Evolutionary conservation across 2,797 vertebrate genomes (phyloP), one percentile per base, ranked within the genome.

Genomic region (Enteromius afrohamiltoni): DNA sequence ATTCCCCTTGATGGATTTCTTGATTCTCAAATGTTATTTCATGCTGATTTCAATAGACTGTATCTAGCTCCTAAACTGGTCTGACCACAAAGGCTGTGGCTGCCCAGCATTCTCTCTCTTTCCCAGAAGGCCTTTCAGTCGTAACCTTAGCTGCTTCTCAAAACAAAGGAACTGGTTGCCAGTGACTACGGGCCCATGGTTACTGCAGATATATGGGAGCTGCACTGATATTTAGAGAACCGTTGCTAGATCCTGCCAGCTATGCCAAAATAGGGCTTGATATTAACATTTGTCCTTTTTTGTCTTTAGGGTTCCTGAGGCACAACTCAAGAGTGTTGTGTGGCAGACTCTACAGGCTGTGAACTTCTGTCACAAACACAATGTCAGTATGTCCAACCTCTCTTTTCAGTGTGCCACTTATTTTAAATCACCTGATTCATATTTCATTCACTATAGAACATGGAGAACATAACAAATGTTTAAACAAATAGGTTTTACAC

Each of bases 311-410:
- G 94, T 97, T 6, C 97, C 97, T 0, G 97, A 98, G 88, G 92
- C 94, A 79, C 96, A 97, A 16, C 95, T 98, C 91, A 99, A 96
- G 88, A 98, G 95, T 86, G 98, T 99, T 58, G 95, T 94, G 58
- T 99, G 97, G 97, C 98, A 99, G 88, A 99, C 96, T 0, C 93
- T 99, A 47, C 97, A 99, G 89, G 98, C 97, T 1, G 96, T 99
- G n/a, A 97, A 97, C 93, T 99, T 99, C 91, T 99, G 98, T 90
- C 98, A 99, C 88, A 97, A 96, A 85, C 97, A 98, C 92, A 97
- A 94, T 1, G 95, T 95, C 65, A 91, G 94, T 93, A 84, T 55
- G 3, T 74, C 8, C 3, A 14, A 2, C 16, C 65, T 58, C 42
- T 29, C 16, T 34, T 10, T 68, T 26, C 51, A 77, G 21, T 45